Base-by-base conservation (phyloP, 2,797 vertebrate species). In the Dromococcyx pavoninus region DNA sequence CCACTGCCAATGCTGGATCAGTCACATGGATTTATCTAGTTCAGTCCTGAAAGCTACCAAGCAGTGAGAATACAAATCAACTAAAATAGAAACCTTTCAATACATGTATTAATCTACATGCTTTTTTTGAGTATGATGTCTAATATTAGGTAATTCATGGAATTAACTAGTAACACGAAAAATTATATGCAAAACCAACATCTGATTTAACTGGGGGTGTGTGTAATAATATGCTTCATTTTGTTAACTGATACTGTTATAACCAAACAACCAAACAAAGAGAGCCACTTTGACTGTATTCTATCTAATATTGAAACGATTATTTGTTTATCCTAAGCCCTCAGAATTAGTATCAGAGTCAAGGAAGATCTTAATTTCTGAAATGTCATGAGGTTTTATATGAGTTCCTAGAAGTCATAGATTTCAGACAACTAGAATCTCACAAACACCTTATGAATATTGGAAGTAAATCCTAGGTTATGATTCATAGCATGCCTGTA, bases 51-150 rank as follows among this genome's bases (percentile, higher is more conserved):
- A 67, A 67, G 50, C 10, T 18, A 10, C 19, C 19, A 51, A n/a
- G 4, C 5, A 18, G n/a, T 54, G 27, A 17, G 10, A 67, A 46
- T 9, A 32, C 13, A 84, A 86, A 74, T 33, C 56, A 74, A 51
- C 3, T 13, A 14, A 83, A 77, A 86, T 25, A 35, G 3, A 44
- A 46, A 2, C 7, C 19, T 75, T 67, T 87, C 3, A 43, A 22
- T 60, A 11, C 5, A 32, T 8, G 13, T 2, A 23, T 48, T 66
- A 39, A 17, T 61, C 5, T 18, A 6, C 10, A 35, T 0, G 8
- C 17, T 43, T n/a, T 60, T 71, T 48, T 67, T 27, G 8, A 76
- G 25, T 72, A 35, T 32, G 22, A 32, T 17, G 7, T 43, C 17
- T 83, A 80, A 74, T 13, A 33, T 67, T 13, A 28, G 23, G 13